phyloP scores from a whole-genome alignment of 2,113 vertebrate genomes.

The Pipra filicauda region DNA sequence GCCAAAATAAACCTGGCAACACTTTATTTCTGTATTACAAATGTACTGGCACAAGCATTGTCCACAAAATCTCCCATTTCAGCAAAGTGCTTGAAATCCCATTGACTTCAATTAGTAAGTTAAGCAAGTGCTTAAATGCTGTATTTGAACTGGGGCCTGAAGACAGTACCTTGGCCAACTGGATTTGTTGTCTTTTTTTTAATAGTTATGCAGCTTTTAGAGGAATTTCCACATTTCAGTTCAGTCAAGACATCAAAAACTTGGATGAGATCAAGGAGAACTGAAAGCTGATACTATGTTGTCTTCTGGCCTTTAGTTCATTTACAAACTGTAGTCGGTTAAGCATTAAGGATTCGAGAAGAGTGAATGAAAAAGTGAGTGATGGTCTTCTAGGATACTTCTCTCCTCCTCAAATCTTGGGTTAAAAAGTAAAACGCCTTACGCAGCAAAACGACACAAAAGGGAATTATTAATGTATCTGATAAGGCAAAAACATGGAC shows the following conservation, averaged over 20 bases:
- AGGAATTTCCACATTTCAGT: not conserved
- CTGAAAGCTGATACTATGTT: not conserved
- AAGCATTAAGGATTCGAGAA: not conserved
- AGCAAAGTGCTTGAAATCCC: constrained; percentile 48
- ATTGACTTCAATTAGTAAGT: constrained; percentile 55
- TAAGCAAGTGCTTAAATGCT: constrained; percentile 34
- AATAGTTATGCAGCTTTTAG: not conserved
- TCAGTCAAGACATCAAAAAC: not conserved
- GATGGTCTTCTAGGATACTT: not conserved
- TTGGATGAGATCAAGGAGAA: not conserved
- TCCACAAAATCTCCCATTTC: constrained; percentile 45
- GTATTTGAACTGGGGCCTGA: not conserved
- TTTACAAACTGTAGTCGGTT: not conserved
- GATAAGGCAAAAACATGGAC: not conserved
- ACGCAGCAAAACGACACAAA: not conserved
- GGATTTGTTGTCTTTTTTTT: not conserved
- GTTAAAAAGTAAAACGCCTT: not conserved
- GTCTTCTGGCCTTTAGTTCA: not conserved
- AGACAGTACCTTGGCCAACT: not conserved
- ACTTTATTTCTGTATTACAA: constrained; percentile 53
- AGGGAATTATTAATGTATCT: not conserved
- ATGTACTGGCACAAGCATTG: constrained; percentile 16
- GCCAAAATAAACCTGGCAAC: constrained; percentile 59
- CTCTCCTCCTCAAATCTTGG: not conserved
- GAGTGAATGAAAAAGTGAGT: not conserved